These are phyloP conservation scores for Morinoia aosen DNA, from an alignment of 2,888 invertebrate genomes.

Conservation along the genomic window DNA sequence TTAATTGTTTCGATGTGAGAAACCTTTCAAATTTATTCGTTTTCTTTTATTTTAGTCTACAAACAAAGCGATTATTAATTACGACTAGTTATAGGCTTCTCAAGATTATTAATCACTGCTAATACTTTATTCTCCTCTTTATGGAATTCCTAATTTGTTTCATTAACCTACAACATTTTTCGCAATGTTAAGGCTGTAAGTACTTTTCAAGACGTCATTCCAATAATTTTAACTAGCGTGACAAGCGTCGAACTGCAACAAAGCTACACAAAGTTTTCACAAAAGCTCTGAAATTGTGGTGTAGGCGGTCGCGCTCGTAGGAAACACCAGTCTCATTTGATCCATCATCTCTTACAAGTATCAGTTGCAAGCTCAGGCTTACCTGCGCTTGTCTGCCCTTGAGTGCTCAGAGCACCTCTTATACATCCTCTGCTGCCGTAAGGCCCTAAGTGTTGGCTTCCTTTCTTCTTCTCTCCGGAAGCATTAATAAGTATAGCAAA, in stretches of 20 bases:
- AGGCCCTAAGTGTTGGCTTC: slow-evolving; percentile 41
- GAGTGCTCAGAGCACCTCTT: slow-evolving; percentile 41
- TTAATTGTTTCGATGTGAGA: no score
- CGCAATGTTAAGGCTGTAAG: background rate
- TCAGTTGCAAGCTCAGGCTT: slow-evolving; percentile 36
- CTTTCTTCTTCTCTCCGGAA: slow-evolving; percentile 51
- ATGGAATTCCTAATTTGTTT: background rate
- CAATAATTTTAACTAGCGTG: background rate
- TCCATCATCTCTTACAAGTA: slow-evolving; percentile 24
- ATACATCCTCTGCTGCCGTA: slow-evolving; percentile 41
- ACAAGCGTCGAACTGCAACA: background rate
- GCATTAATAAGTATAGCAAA: slow-evolving; percentile 41
- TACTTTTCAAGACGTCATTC: background rate
- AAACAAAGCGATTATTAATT: no score
- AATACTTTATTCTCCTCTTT: background rate
- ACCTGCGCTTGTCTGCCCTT: slow-evolving; percentile 38
- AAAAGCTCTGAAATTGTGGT: background rate
- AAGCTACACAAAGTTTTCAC: background rate
- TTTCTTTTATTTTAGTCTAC: no score
- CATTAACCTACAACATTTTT: background rate
- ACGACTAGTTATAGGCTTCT: no score
- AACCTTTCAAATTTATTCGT: no score
- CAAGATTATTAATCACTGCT: no score
- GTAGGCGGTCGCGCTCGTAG: background rate
- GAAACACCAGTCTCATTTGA: slow-evolving; percentile 16